Evolutionary conservation across 2,797 vertebrate species (phyloP).

Genomic region (Taenioides sp.): DNA sequence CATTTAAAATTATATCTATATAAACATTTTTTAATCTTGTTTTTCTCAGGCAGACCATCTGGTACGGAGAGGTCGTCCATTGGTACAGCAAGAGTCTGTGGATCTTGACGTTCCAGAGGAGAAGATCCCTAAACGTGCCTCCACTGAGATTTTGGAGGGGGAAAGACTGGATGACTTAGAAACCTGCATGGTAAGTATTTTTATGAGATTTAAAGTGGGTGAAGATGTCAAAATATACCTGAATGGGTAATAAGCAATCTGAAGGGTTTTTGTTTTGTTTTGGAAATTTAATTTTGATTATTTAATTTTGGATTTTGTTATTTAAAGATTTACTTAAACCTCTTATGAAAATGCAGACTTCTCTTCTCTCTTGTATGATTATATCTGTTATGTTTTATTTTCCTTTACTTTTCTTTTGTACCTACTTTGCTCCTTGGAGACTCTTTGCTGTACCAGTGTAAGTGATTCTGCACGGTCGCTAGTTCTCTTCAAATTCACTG

Average conservation of each 20-base stretch:
- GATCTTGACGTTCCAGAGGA: constrained; percentile 87
- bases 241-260: not conserved
- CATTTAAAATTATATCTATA: not conserved
- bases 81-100: constrained; percentile 84
- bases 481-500: constrained; percentile 5
- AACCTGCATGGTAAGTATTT: constrained; percentile 86
- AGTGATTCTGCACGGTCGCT: constrained; percentile 58
- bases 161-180: constrained; percentile 93
- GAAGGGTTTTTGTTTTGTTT: not conserved
- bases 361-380: constrained; percentile 30
- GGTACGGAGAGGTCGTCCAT: constrained; percentile 82
- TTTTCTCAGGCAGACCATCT: constrained; percentile 87
- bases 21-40: not conserved
- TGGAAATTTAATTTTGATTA: not conserved
- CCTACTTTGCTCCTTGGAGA: constrained; percentile 71
- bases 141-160: constrained; percentile 86
- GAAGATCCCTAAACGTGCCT: constrained; percentile 80
- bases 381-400: constrained; percentile 70
- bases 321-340: not conserved
- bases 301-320: not conserved
- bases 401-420: constrained; percentile 75
- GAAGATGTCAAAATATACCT: not conserved
- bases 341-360: constrained; percentile 13
- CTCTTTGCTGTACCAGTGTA: constrained; percentile 75
- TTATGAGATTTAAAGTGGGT: not conserved